Evolutionary conservation across 2,888 invertebrate species (phyloP), one percentile per base, ranked within the genome.

Genomic region (Stenodera caucasica): DNA sequence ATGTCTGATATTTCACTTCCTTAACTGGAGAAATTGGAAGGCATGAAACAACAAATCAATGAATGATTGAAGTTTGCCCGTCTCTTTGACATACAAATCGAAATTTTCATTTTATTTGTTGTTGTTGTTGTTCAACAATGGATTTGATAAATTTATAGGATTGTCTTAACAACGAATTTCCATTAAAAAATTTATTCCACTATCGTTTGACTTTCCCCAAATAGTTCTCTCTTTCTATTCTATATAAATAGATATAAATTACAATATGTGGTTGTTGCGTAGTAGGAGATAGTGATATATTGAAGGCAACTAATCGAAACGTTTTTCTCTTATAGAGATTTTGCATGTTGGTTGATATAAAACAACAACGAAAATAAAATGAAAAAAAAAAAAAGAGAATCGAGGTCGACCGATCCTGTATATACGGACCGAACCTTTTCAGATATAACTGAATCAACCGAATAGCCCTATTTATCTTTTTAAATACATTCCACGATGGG

Each of bases 391-490:
- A 18, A 45, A n/a, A 45, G 8, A 1, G 33, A n/a, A 33, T 64
- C 5, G 26, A 58, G 59, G 7, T 23, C 29, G 7, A 49, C 9
- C 0, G 50, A 18, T 40, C 40, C 8, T 8, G 53, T 53, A 53
- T 68, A 69, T 21, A 18, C 18, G 18, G 21, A 18, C 18, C 9
- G 21, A 45, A n/a, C 4, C 45, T 72, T 79, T 78, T 81, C 81
- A 84, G 85, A 85, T 86, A n/a, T n/a, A 86, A 85, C 84, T 83
- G 85, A 85, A 86, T 85, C 85, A 85, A 84, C 84, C 83, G 81
- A 86, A 86, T 84, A 82, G 83, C 82, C 81, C 83, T 82, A 85
- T 86, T 84, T 83, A 82, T 86, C 85, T 86, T 85, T 83, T 85
- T 84, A 85, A 86, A 78, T 78, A 77, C 77, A 23, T 45, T 45